Evolutionary conservation across 1,140 invertebrate genomes (phyloP), one percentile per base, ranked within the genome.

Genomic region (Drosophila truncata): DNA sequence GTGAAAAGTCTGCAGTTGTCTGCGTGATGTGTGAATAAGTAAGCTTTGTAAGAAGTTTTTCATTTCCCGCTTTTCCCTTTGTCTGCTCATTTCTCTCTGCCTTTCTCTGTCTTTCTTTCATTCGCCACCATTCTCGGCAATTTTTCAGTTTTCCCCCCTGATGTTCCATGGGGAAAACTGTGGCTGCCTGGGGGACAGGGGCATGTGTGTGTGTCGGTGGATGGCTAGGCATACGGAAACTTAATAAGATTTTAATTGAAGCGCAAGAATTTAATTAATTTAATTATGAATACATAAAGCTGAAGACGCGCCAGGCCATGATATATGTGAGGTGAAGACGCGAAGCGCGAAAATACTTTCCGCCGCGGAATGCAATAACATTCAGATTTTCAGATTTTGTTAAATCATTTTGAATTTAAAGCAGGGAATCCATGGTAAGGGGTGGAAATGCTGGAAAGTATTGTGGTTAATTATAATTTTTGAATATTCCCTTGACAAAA

Each of bases 181-280:
- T 13, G 46, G 18, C 50, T 27, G 23, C 49, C 31, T 23, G 25
- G 52, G 57, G 23, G 37, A 10, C 27, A 29, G 47, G 25, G 0
- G 7, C 52, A 6, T 33, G 20, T 33, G 31, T 33, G 31, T 8
- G 2, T 11, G 31, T 31, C 20, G 50, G 31, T 23, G 52, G 14
- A 55, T 44, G 49, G 39, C 62, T 82, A 73, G 71, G 80, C 71
- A 57, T 72, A 49, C 62, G 62, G 62, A 58, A 84, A 90, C 84
- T 84, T 87, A 87, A 91, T 91, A 91, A 91, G 78, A 91, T 91
- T 91, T 91, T 91, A 91, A 91, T 91, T 91, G 87, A 91, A 77
- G 87, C 87, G 80, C 87, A 91, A 83, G 80, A 91, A 91, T 91
- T 91, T 91, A 91, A 91, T 91, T 91, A 91, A 91, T 91, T 87